phyloP scores from a whole-genome alignment of 2,888 invertebrate genomes.

The Drosophila setosimentum region DNA sequence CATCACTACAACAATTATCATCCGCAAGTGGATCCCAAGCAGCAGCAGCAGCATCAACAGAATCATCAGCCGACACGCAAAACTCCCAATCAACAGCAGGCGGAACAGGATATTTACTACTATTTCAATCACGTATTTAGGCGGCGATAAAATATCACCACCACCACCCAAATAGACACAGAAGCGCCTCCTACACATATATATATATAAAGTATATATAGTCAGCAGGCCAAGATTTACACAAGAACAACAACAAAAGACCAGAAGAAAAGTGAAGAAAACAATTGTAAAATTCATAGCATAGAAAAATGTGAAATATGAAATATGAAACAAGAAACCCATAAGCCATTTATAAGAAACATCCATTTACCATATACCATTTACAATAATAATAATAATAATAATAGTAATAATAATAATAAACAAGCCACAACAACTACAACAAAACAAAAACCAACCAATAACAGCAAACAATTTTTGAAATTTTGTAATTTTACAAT shows the following conservation, averaged over 20 bases:
- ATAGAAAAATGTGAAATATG: conserved; percentile 29
- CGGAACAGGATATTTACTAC: conserved; percentile 82
- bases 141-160: conserved; percentile 40
- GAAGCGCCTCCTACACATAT: conserved; percentile 27
- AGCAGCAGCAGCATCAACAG: conserved; percentile 62
- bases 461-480: conserved; percentile 13
- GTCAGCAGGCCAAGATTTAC: conserved; percentile 42
- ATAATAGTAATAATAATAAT: conserved; percentile 15
- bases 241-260: background rate
- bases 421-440: conserved; percentile 33
- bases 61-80: conserved; percentile 56
- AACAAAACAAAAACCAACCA: conserved; percentile 13
- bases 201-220: conserved; percentile 48
- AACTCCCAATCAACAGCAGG: conserved; percentile 78
- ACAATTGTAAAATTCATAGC: conserved; percentile 42
- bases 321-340: conserved; percentile 17
- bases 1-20: conserved; percentile 73
- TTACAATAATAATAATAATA: conserved; percentile 11
- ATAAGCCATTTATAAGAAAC: conserved; percentile 38
- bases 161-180: conserved; percentile 7
- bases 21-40: conserved; percentile 73
- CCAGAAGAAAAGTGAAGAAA: conserved; percentile 12
- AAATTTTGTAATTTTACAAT: conserved; percentile 53
- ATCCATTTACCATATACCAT: conserved; percentile 22
- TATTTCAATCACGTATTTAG: conserved; percentile 82